A percentile compares a stretch with the other conserved stretches of the same genome.
These are phyloP conservation scores for Caenorhabditis drosophilae DNA, from an alignment of 2,888 invertebrate species.

Conservation along the genomic window DNA sequence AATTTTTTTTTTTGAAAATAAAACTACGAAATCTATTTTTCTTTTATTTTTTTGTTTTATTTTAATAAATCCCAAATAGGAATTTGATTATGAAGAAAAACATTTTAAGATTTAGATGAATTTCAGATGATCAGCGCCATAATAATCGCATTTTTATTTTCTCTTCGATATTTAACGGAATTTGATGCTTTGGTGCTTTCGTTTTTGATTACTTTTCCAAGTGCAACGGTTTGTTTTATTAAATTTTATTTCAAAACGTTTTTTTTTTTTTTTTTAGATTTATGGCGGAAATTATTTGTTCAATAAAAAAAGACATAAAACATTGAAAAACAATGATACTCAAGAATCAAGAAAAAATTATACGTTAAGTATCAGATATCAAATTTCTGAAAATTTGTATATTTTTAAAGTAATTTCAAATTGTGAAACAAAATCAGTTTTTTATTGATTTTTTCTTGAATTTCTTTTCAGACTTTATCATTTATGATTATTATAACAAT, in stretches of 20 bases:
- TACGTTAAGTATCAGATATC: slow-evolving; percentile 3
- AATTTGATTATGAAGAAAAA: neutral
- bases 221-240: no score
- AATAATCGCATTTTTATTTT: neutral
- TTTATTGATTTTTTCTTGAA: neutral
- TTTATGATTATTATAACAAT: neutral
- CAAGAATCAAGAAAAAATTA: neutral
- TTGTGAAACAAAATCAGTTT: neutral
- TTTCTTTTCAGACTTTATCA: neutral
- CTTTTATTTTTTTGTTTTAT: no score
- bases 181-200: neutral
- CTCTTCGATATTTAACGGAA: neutral
- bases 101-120: no score
- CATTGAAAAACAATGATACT: neutral
- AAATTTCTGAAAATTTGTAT: slow-evolving; percentile 1
- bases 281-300: neutral
- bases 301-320: neutral
- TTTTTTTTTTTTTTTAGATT: no score
- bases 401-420: neutral
- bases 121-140: neutral
- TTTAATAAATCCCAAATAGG: no score
- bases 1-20: no score
- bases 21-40: no score
- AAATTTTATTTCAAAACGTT: no score
- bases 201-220: neutral